These are phyloP conservation scores for Aporrectodea caliginosa DNA, from an alignment of 1,140 invertebrate species.

Conservation along the genomic window DNA sequence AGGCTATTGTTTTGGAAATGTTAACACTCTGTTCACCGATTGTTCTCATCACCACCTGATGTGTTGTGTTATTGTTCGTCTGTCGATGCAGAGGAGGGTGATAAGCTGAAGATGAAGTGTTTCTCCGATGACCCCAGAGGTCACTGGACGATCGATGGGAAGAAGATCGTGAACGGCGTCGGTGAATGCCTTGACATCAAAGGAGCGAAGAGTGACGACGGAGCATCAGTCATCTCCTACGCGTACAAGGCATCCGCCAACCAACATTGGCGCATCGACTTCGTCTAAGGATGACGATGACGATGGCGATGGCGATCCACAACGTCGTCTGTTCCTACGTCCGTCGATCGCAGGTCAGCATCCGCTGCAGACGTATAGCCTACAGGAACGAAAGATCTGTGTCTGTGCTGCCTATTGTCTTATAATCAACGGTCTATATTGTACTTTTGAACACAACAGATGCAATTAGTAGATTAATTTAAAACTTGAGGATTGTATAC, in stretches of 20 bases:
- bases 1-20: background rate
- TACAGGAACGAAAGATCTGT: too few relatives aligned
- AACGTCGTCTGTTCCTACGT: too few relatives aligned
- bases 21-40: background rate
- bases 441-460: too few relatives aligned
- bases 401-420: too few relatives aligned
- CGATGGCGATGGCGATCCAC: too few relatives aligned
- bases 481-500: too few relatives aligned
- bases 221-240: slow-evolving; percentile 19
- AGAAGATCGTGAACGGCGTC: background rate
- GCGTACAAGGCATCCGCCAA: background rate
- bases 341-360: too few relatives aligned
- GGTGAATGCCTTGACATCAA: slow-evolving; percentile 16
- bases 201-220: slow-evolving; percentile 2
- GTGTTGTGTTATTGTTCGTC: background rate
- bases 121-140: slow-evolving; percentile 7
- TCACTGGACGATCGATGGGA: background rate
- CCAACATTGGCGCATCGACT: slow-evolving; percentile 16
- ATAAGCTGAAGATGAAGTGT: background rate
- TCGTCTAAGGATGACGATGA: too few relatives aligned
- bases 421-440: too few relatives aligned
- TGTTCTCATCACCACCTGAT: background rate
- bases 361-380: too few relatives aligned
- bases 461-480: too few relatives aligned
- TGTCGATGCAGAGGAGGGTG: background rate